Evolutionary conservation across 2,113 vertebrate genomes (phyloP).

Genomic region (Romanogobio albipinnatus): DNA sequence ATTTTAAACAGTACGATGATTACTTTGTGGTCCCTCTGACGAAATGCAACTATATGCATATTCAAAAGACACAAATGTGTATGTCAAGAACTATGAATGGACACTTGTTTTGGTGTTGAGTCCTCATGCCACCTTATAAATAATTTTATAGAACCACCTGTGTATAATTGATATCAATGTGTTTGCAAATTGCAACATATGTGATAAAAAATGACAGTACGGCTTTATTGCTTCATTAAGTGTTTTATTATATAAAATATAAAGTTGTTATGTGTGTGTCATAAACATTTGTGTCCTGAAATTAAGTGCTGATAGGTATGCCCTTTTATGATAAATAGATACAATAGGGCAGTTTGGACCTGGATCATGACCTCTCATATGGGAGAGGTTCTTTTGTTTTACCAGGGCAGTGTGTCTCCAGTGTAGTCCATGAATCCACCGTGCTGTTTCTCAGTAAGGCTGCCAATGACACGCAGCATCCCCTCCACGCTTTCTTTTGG

Average conservation of each 20-base stretch:
- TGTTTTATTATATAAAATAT: not conserved
- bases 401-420: slow-evolving; percentile 42
- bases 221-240: not conserved
- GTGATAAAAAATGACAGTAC: not conserved
- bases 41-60: too few relatives aligned
- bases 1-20: too few relatives aligned
- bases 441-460: slow-evolving; percentile 41
- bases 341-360: not conserved
- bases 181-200: not conserved
- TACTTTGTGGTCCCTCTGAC: too few relatives aligned
- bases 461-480: slow-evolving; percentile 38
- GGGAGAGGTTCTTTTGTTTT: not conserved
- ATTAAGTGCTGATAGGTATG: not conserved
- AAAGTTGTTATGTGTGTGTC: not conserved
- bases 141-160: not conserved
- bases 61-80: too few relatives aligned
- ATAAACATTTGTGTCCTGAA: not conserved
- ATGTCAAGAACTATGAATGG: too few relatives aligned
- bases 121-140: not conserved
- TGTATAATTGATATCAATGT: not conserved
- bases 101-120: too few relatives aligned
- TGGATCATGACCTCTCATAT: not conserved
- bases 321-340: not conserved
- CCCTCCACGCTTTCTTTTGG: slow-evolving; percentile 32
- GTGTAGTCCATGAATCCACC: slow-evolving; percentile 47